phyloP scores from a whole-genome alignment of 2,888 invertebrate genomes.

The Dicycla oo region DNA sequence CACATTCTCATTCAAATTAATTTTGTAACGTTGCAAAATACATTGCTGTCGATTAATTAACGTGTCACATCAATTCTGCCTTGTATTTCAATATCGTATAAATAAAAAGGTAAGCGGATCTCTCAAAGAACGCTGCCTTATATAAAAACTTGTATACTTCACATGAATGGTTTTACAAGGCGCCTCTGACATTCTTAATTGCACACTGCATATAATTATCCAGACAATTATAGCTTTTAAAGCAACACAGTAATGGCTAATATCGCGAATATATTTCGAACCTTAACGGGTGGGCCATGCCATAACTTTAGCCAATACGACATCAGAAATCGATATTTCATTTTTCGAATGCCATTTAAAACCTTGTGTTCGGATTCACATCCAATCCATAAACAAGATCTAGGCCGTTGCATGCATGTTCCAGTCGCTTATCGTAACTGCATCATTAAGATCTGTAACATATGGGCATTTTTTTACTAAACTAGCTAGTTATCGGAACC shows the following conservation, averaged over 20 bases:
- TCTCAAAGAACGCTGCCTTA: constrained; percentile 34
- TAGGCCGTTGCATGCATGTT: constrained; percentile 56
- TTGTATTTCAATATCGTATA: constrained; percentile 24
- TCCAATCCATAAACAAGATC: constrained; percentile 34
- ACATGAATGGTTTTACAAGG: constrained; percentile 38
- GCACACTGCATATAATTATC: constrained; percentile 22
- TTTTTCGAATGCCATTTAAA: constrained; percentile 52
- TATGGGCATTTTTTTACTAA: constrained; percentile 37
- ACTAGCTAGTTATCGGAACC: constrained; percentile 39
- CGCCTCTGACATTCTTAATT: constrained; percentile 49
- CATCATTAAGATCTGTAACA: constrained; percentile 52
- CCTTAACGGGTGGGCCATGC: constrained; percentile 18
- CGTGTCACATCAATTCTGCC: constrained; percentile 24
- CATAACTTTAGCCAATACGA: constrained; percentile 26
- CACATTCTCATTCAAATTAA: not conserved
- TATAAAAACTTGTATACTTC: constrained; percentile 35
- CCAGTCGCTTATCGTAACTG: constrained; percentile 44
- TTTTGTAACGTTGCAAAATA: not conserved
- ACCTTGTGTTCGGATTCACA: constrained; percentile 39
- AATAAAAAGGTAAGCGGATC: constrained; percentile 18
- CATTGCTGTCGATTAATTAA: constrained; percentile 17
- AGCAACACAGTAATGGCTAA: not conserved
- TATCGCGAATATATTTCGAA: constrained; percentile 1
- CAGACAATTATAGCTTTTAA: constrained; percentile 39
- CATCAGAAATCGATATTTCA: constrained; percentile 38